Conservation (phyloP, 2,888 invertebrate species). For the Prosopocoilus inquinatus region DNA sequence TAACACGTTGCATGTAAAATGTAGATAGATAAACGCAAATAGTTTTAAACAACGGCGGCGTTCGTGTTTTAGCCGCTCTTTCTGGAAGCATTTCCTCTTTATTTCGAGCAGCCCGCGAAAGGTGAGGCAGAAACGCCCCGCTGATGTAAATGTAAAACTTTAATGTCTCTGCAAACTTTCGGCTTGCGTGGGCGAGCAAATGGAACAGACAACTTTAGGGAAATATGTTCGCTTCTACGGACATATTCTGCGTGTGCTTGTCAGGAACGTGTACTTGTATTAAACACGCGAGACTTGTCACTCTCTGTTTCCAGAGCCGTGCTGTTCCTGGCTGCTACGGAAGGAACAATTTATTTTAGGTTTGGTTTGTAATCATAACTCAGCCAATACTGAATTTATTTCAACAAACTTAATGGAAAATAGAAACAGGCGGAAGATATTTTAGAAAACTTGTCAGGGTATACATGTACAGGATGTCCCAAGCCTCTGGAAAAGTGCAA, state of each 20-base stretch:
- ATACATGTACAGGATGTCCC: no score
- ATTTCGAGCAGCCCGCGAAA: background rate
- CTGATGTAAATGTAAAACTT: slow-evolving; percentile 4
- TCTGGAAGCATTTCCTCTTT: no score
- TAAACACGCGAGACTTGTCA: background rate
- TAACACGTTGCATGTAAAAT: slow-evolving; percentile 4
- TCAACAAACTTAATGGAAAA: no score
- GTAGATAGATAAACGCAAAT: background rate
- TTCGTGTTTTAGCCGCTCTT: background rate
- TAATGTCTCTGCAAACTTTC: slow-evolving; percentile 3
- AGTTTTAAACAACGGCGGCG: slow-evolving; percentile 1
- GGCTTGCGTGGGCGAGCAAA: slow-evolving; percentile 2
- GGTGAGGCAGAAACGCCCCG: background rate
- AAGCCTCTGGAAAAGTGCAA: no score
- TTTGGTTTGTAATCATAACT: no score
- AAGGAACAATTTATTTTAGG: no score
- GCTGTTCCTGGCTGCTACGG: no score
- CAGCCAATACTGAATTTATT: no score
- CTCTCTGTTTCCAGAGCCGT: background rate
- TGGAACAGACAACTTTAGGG: background rate
- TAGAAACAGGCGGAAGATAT: no score
- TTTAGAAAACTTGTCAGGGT: no score
- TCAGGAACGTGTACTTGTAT: background rate
- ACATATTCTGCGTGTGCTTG: slow-evolving; percentile 1
- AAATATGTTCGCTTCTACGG: background rate